phyloP scores from a whole-genome alignment of 1,140 invertebrate genomes.

The Luehdorfia chinensis region DNA sequence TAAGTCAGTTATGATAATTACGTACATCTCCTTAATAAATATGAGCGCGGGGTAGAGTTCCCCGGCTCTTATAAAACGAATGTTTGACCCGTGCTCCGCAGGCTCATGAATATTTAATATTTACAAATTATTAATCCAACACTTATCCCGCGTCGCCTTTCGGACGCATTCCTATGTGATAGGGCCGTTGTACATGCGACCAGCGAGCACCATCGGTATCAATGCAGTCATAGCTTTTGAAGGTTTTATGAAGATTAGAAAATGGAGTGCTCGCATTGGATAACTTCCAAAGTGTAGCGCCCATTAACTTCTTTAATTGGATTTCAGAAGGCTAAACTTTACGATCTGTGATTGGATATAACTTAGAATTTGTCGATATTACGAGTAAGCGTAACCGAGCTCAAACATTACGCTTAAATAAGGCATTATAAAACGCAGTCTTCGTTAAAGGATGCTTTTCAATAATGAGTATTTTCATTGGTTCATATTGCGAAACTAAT shows the following conservation, averaged over 20 bases:
- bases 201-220: slow-evolving; percentile 40
- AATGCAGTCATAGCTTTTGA: slow-evolving; percentile 47
- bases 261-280: slow-evolving; percentile 46
- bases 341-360: neutral
- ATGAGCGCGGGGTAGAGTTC: slow-evolving; percentile 48
- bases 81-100: slow-evolving; percentile 55
- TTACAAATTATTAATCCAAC: slow-evolving; percentile 74
- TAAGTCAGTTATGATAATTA: slow-evolving; percentile 69
- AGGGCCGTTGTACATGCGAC: slow-evolving; percentile 27
- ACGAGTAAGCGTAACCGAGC: neutral
- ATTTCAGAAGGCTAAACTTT: slow-evolving; percentile 8
- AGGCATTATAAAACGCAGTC: no score
- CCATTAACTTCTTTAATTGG: slow-evolving; percentile 3
- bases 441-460: no score
- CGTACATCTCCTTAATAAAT: slow-evolving; percentile 62
- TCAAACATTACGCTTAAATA: no score
- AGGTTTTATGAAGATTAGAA: slow-evolving; percentile 64
- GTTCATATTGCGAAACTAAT: no score
- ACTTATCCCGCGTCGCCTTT: slow-evolving; percentile 41
- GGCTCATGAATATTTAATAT: slow-evolving; percentile 73
- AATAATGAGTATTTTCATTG: no score
- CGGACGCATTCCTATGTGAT: slow-evolving; percentile 45
- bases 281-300: slow-evolving; percentile 20
- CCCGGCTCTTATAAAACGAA: slow-evolving; percentile 53
- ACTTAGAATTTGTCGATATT: neutral